Evolutionary conservation across 2,888 invertebrate genomes (phyloP).

Genomic region (Polia nebulosa): DNA sequence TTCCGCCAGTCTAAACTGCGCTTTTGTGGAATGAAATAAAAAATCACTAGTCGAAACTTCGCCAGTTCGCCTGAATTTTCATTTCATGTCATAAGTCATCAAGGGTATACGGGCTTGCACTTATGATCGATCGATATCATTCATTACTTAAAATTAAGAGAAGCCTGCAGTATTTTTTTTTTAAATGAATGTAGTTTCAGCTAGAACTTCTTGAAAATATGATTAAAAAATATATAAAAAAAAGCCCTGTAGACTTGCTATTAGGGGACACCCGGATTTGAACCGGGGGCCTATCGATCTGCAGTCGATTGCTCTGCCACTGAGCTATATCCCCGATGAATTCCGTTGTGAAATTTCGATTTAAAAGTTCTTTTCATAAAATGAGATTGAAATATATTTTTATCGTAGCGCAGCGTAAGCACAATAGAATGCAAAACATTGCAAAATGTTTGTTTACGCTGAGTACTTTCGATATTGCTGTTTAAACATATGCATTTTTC

Average conservation of each 20-base stretch:
- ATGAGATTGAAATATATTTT: background rate
- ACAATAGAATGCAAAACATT: background rate
- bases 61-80: conserved; percentile 2
- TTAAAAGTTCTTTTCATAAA: background rate
- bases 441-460: background rate
- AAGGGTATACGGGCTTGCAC: background rate
- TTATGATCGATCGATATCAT: background rate
- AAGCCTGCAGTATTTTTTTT: background rate
- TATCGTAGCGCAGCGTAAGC: background rate
- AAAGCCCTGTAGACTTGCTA: too few species aligned
- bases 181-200: background rate
- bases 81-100: background rate
- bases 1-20: conserved; percentile 20
- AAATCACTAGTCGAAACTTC: conserved; percentile 25
- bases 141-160: background rate
- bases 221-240: background rate
- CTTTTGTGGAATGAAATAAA: conserved; percentile 31
- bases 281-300: conserved; percentile 90
- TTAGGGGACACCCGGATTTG: conserved; percentile 89
- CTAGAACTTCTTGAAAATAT: background rate
- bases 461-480: background rate
- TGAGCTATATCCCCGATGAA: conserved; percentile 84
- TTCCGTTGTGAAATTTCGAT: background rate
- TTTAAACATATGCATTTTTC: background rate
- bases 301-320: conserved; percentile 90